A percentile compares a stretch with the other conserved stretches of the same genome.
Conservation (phyloP, 1,140 invertebrate genomes). For the Achatina immaculata region DNA sequence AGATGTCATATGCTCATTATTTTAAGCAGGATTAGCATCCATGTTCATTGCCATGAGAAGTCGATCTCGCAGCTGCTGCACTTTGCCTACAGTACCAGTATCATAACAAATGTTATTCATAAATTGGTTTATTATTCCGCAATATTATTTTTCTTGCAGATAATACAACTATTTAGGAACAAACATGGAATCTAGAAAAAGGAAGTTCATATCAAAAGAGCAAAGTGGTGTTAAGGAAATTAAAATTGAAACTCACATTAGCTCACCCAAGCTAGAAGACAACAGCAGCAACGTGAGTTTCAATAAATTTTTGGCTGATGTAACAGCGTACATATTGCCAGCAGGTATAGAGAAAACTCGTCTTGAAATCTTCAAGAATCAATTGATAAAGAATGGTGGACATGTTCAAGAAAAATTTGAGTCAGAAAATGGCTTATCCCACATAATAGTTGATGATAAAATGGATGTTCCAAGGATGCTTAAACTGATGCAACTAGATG, state of each 20-base stretch:
- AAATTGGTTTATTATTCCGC: background rate
- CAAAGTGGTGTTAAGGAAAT: background rate
- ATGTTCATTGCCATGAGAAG: too few relatives aligned
- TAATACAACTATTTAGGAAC: background rate
- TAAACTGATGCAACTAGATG: constrained; percentile 57
- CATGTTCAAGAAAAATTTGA: constrained; percentile 41
- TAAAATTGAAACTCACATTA: background rate
- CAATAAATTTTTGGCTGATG: background rate
- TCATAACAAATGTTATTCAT: too few relatives aligned
- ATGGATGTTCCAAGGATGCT: constrained; percentile 62
- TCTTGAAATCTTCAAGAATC: constrained; percentile 61
- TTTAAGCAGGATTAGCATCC: too few relatives aligned
- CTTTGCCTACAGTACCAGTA: too few relatives aligned
- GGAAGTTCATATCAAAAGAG: background rate
- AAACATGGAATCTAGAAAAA: background rate
- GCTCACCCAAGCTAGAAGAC: background rate
- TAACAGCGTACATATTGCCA: constrained; percentile 52
- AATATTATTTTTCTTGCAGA: background rate
- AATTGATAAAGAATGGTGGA: constrained; percentile 63
- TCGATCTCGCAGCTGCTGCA: too few relatives aligned
- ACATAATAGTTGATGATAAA: constrained; percentile 66
- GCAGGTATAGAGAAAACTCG: constrained; percentile 67
- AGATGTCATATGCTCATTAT: too few relatives aligned
- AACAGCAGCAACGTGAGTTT: background rate
- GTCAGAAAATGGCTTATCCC: constrained; percentile 42